Base-by-base conservation (phyloP, 37 sponge, comb jelly and placozoan genomes). In the Beroe forskalii region DNA sequence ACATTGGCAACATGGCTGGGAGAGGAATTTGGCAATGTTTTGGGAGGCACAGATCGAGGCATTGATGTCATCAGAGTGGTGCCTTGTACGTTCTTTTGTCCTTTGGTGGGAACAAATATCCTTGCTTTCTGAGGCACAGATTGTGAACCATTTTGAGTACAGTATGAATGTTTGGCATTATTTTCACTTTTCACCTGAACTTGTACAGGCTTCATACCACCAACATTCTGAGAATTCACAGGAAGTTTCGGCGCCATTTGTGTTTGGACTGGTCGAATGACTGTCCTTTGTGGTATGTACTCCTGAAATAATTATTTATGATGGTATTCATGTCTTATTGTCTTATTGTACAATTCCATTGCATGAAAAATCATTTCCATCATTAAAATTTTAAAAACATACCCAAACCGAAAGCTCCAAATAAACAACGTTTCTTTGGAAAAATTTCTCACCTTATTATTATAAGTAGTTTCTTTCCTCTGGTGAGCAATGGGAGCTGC, bases 291-390 rank as follows among this genome's bases (percentile, higher is more conserved):
- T 35, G 72, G 72, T 6, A 69, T 36, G 39, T 36, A 69, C 19
- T 35, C 72, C 72, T 69, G 72, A 36, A 69, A 69, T 30, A 6
- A 64, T n/a, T 64, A 48, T 27, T n/a, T n/a, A n/a, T n/a, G n/a
- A n/a, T n/a, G n/a, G n/a, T n/a, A n/a, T n/a, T n/a, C n/a, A n/a
- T n/a, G n/a, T n/a, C n/a, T n/a, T n/a, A n/a, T n/a, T n/a, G n/a
- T n/a, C n/a, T n/a, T n/a, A n/a, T n/a, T n/a, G n/a, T n/a, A n/a
- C n/a, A n/a, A n/a, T n/a, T n/a, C n/a, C n/a, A n/a, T n/a, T n/a
- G n/a, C n/a, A n/a, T n/a, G n/a, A n/a, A n/a, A n/a, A n/a, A n/a
- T n/a, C n/a, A n/a, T n/a, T n/a, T n/a, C n/a, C n/a, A n/a, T n/a
- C n/a, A n/a, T n/a, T n/a, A n/a, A n/a, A n/a, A n/a, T n/a, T n/a